Conservation (phyloP, 2,113 vertebrate species). For the Phoxinus phoxinus region DNA sequence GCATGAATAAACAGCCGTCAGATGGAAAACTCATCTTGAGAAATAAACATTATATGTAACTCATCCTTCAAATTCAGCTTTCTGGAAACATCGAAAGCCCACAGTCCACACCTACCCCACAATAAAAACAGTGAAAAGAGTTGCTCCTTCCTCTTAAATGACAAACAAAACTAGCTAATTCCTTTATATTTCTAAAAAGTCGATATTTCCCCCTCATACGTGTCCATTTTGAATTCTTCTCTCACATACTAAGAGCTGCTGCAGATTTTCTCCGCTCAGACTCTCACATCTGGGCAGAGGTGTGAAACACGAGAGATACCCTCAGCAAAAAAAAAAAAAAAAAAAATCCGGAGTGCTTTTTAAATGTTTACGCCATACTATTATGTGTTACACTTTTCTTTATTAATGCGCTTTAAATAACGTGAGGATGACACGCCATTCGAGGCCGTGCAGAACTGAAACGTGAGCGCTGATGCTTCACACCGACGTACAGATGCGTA, state of each 20-base stretch:
- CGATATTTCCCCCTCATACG: slow-evolving; percentile 26
- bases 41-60: not conserved
- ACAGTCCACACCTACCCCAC: not conserved
- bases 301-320: slow-evolving; percentile 33
- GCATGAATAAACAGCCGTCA: slow-evolving; percentile 46
- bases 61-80: not conserved
- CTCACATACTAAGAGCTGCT: not conserved
- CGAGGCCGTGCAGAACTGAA: slow-evolving; percentile 30
- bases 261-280: slow-evolving; percentile 3
- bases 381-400: not conserved
- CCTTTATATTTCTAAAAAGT: not conserved
- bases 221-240: slow-evolving; percentile 72
- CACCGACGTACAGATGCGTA: slow-evolving; percentile 9
- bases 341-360: not conserved
- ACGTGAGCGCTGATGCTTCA: slow-evolving; percentile 36
- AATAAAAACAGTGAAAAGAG: not conserved
- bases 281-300: slow-evolving; percentile 73
- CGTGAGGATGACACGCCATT: slow-evolving; percentile 17
- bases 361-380: not conserved
- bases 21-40: slow-evolving; percentile 45
- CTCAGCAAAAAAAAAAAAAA: not conserved
- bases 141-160: not conserved
- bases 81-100: not conserved
- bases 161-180: not conserved
- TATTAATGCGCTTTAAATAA: not conserved